Percentiles rank a stretch among this genome's conserved stretches.
These are phyloP conservation scores for Bothrops jararaca DNA, from an alignment of 2,113 vertebrate species.

Conservation along the genomic window DNA sequence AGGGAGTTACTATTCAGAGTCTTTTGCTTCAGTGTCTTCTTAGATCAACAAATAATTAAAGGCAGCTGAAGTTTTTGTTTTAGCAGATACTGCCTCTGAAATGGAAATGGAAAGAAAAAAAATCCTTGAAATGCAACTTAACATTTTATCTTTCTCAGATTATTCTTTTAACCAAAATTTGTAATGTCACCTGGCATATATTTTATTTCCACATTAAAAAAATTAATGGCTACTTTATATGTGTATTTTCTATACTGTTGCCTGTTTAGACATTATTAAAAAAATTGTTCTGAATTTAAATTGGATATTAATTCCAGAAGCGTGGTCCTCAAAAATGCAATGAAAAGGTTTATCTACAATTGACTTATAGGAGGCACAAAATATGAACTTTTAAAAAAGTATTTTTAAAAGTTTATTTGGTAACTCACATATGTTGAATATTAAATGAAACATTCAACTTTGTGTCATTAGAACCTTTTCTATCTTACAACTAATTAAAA, in stretches of 20 bases:
- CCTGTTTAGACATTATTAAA: conserved; percentile 24
- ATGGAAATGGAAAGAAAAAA: background rate
- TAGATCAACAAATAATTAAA: background rate
- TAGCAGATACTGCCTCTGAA: background rate
- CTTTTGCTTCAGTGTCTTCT: background rate
- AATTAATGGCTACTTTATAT: conserved; percentile 38
- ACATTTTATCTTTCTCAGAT: conserved; percentile 3
- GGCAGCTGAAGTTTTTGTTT: background rate
- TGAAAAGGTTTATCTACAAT: background rate
- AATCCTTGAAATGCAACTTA: background rate
- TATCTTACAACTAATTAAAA: background rate
- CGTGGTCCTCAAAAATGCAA: conserved; percentile 13
- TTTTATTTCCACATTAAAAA: conserved; percentile 1
- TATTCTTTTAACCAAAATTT: conserved; percentile 16
- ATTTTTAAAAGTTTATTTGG: background rate
- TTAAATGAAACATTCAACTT: background rate
- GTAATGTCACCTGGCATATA: conserved; percentile 10
- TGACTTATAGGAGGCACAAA: conserved; percentile 16
- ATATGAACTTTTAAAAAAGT: conserved; percentile 9
- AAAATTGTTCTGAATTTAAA: conserved; percentile 38
- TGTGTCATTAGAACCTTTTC: background rate
- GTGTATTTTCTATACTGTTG: conserved; percentile 34
- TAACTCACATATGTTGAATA: background rate
- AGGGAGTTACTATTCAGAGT: background rate
- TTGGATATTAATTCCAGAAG: conserved; percentile 23